phyloP scores from a whole-genome alignment of 2,113 vertebrate species.

The Semnornis frantzii region DNA sequence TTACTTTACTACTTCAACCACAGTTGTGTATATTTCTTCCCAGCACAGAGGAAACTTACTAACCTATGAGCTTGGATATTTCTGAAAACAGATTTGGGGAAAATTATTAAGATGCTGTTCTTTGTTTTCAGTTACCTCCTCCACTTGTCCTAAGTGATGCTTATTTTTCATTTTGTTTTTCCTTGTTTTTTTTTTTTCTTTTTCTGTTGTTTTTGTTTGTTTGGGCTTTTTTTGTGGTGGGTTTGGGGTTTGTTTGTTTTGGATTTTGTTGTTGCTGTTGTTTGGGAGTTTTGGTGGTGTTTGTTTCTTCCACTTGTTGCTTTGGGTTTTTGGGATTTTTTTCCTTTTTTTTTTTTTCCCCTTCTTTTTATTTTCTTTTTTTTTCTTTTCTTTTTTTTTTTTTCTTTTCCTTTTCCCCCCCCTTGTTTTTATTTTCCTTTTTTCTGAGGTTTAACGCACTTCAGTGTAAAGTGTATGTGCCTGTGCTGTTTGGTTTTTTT shows the following conservation, averaged over 20 bases:
- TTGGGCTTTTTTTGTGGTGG: too few species aligned
- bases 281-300: too few species aligned
- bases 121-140: neutral
- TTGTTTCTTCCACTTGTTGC: too few species aligned
- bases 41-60: neutral
- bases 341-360: neutral
- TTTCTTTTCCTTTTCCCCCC: too few species aligned
- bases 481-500: neutral
- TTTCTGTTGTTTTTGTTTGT: neutral
- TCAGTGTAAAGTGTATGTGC: neutral
- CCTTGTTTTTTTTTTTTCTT: too few species aligned
- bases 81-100: neutral
- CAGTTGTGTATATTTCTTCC: neutral
- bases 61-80: neutral
- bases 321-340: neutral
- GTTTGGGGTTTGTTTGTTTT: too few species aligned
- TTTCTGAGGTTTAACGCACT: neutral
- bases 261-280: too few species aligned
- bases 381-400: neutral
- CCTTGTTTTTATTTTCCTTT: neutral
- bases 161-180: neutral
- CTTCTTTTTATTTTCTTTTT: neutral
- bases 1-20: neutral
- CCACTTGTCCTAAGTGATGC: neutral
- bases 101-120: neutral